Evolutionary conservation across 2,888 invertebrate genomes (phyloP).

Genomic region (Nephrotoma appendiculata): DNA sequence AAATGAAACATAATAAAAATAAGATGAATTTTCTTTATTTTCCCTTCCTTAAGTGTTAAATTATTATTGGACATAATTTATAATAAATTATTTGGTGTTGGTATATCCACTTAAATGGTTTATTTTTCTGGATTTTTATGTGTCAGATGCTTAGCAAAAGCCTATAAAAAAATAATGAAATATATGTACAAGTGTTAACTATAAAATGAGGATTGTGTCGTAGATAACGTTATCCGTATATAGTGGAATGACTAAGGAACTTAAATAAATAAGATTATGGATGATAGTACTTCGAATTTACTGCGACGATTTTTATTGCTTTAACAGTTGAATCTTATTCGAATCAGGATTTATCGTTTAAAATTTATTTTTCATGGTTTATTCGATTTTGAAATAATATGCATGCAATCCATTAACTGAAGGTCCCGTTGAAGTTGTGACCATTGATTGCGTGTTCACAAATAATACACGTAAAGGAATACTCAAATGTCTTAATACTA

Average conservation of each 20-base stretch:
- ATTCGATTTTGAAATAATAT: too few relatives aligned
- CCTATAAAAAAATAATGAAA: neutral
- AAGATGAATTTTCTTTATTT: neutral
- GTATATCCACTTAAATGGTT: neutral
- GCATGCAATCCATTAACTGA: too few relatives aligned
- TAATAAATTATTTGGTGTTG: neutral
- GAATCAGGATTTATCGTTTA: neutral
- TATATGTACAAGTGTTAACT: neutral
- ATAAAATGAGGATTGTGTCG: neutral
- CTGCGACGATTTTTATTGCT: neutral
- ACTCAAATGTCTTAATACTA: too few relatives aligned
- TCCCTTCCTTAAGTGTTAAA: neutral
- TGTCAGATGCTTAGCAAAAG: neutral
- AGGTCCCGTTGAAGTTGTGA: too few relatives aligned
- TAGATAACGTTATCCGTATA: neutral
- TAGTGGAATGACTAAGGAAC: neutral
- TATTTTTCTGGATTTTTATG: neutral
- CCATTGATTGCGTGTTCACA: too few relatives aligned
- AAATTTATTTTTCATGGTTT: too few relatives aligned
- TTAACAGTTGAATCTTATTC: neutral
- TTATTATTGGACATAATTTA: neutral
- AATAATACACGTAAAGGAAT: too few relatives aligned
- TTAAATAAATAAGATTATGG: neutral
- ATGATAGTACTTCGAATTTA: neutral
- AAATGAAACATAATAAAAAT: neutral